Evolutionary conservation across 2,797 vertebrate genomes (phyloP), one percentile per base, ranked within the genome.

Genomic region (Lepus townsendii): DNA sequence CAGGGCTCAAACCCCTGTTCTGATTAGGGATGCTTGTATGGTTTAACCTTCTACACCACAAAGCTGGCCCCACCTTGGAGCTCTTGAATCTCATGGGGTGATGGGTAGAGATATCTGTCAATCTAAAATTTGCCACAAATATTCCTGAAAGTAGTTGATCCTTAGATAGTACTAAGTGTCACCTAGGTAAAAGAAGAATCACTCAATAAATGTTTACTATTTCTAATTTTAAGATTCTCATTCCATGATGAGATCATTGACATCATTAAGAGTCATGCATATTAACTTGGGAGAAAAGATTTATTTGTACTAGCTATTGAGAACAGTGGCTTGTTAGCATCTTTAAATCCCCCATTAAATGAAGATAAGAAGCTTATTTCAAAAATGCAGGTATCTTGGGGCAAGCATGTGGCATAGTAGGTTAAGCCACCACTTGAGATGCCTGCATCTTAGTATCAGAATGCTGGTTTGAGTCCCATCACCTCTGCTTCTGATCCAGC

Each of bases 141-240:
- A 77, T 24, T 96, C 20, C 8, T 68, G 76, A 38, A 73, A 71
- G 16, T 71, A 68, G 24, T 62, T 54, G 22, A 79, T 90, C 35
- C 60, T 69, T 75, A 68, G 14, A 32, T 78, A 73, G 4, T 50
- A 54, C 42, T 72, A 17, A 60, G 20, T n/a, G 1, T 83, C 68
- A 83, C 14, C 73, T 76, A 26, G 27, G 60, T 42, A 84, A 65
- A 16, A 63, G 24, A 12, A 82, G 88, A 68, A 66, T 87, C 38
- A 75, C 38, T 76, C 38, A 38, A 14, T 79, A 47, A 88, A 60
- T 95, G 54, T 22, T 82, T 75, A 77, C 78, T 69, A 50, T 87
- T 84, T 77, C 20, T 72, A 85, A 82, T 93, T 91, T 95, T 72
- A n/a, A 60, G 57, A 42, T 75, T 63, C 11, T 96, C 6, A 79